These are phyloP conservation scores for Drosophila pandora DNA, from an alignment of 1,140 invertebrate genomes.

Conservation along the genomic window DNA sequence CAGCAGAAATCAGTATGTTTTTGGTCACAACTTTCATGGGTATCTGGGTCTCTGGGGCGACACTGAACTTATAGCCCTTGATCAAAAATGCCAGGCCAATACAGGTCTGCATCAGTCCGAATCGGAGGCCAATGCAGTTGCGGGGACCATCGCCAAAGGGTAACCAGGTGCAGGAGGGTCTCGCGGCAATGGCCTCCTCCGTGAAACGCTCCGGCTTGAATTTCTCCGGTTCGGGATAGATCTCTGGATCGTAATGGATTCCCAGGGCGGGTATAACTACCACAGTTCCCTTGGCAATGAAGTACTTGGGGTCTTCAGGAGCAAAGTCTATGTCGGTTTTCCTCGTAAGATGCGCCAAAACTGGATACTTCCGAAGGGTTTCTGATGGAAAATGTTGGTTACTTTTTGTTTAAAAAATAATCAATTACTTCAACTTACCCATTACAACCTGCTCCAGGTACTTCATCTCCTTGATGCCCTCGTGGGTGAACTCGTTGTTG, in stretches of 20 bases:
- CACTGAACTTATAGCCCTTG: conserved; percentile 57
- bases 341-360: conserved; percentile 85
- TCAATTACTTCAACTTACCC: conserved; percentile 80
- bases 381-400: conserved; percentile 74
- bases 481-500: conserved; percentile 85
- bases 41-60: conserved; percentile 40
- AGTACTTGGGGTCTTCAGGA: conserved; percentile 85
- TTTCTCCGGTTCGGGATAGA: conserved; percentile 78
- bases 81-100: conserved; percentile 84
- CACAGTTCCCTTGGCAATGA: conserved; percentile 86
- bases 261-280: conserved; percentile 86
- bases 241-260: conserved; percentile 86
- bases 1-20: conserved; percentile 41
- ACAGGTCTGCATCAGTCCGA: conserved; percentile 87
- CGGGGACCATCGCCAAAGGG: conserved; percentile 68
- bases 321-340: conserved; percentile 85
- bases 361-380: conserved; percentile 88
- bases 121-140: conserved; percentile 85
- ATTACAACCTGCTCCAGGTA: conserved; percentile 87
- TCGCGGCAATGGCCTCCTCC: conserved; percentile 75
- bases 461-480: conserved; percentile 86
- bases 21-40: conserved; percentile 40
- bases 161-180: conserved; percentile 62
- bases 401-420: neutral
- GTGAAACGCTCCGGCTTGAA: conserved; percentile 86